phyloP scores from a whole-genome alignment of 2,113 vertebrate genomes.

The Alouatta palliata region DNA sequence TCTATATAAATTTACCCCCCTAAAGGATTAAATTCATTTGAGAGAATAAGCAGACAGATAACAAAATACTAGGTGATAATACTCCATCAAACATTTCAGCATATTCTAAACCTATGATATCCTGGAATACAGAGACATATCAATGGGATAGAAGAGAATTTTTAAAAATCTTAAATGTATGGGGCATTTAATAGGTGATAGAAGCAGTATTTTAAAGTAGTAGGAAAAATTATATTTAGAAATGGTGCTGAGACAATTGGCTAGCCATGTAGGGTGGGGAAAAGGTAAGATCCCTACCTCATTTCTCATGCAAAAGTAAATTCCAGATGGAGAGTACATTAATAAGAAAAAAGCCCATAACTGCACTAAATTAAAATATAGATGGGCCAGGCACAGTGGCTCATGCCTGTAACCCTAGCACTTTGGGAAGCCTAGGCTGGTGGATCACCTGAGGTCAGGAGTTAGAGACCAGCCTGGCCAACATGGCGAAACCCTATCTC shows the following conservation, averaged over 20 bases:
- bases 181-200: not conserved
- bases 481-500: no score
- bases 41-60: not conserved
- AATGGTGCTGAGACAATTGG: not conserved
- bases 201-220: conserved; percentile 3
- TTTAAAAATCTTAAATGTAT: not conserved
- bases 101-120: not conserved
- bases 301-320: conserved; percentile 13
- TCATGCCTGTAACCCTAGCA: no score
- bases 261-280: not conserved
- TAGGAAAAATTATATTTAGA: not conserved
- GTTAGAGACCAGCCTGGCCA: no score
- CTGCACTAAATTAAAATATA: not conserved
- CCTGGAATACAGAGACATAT: not conserved
- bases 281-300: not conserved
- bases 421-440: no score
- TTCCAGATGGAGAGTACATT: not conserved
- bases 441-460: no score
- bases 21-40: conserved; percentile 3
- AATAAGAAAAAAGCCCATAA: not conserved
- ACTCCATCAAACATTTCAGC: not conserved
- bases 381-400: not conserved
- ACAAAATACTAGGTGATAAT: not conserved
- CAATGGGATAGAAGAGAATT: not conserved
- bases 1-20: not conserved